Base-by-base conservation (phyloP, 2,113 vertebrate species). In the Petrocephalus zakoni region DNA sequence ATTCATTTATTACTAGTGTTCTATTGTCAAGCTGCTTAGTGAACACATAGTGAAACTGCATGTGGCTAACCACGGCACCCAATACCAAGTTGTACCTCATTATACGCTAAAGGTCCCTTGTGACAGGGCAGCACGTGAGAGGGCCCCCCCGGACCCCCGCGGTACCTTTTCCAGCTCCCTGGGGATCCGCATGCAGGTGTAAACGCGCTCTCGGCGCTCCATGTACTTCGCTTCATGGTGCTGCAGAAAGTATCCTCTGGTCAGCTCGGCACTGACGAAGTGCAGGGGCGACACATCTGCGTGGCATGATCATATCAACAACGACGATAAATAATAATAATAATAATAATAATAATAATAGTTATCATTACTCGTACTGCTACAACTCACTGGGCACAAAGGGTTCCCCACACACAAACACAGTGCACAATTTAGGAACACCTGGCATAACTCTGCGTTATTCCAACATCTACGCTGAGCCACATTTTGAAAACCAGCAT, bases 211-310 rank as follows among this genome's bases (percentile, higher is more conserved):
- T 90, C 98, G 95, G 90, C 97, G 94, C 92, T 99, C 98, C 0
- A 96, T 99, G 91, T 98, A 99, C 92, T 99, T 99, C 90, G 98
- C 98, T 93, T 99, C 98, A 92, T 99, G 98, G 94, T 99, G 98
- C 91, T 99, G 98, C 92, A 99, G 97, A 95, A 99, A 98, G 95
- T 99, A 99, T 46, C 98, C 97, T 93, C 98, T 96, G 78, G 98
- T 99, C 91, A 99, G 96, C 92, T 99, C 98, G 34, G 97, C 94
- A 90, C 96, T 95, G 94, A 99, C 96, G 95, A 99, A 99, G 88
- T 96, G 96, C 85, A 97, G 91, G 91, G 99, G 91, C 2, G 98
- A 99, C 61, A 97, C 95, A 91, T 98, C 98, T 99, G 94, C 49
- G 93, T 93, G 81, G 90, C 85, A 51, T 90, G n/a, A 84, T 42